Base-by-base conservation (phyloP, 1,140 invertebrate genomes). In the Daktulosphaira vitifoliae region DNA sequence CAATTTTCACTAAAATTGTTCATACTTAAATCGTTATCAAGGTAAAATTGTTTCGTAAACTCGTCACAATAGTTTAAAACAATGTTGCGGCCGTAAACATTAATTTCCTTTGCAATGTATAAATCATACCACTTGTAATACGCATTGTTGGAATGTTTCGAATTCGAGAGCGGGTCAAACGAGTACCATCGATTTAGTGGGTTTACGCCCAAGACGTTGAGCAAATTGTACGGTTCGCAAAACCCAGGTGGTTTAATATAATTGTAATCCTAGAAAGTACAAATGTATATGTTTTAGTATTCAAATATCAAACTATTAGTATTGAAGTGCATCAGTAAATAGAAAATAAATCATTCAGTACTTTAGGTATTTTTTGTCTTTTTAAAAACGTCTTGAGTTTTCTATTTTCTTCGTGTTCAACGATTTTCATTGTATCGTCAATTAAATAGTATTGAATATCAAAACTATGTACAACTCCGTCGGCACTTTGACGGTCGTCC, bases 371-470 rank as follows among this genome's bases (percentile, higher is more conserved):
- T 53, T 46, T 53, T 44, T 44, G 23, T 46, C 50, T 39, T 53
- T 66, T 51, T 1, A 66, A 50, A 53, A 66, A 66, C 18, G 37
- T 52, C 8, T 66, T 66, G n/a, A 39, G 7, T 11, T 38, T 50
- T 1, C 26, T 38, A 29, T 66, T 50, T 13, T 16, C 16, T 20
- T 66, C 39, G 13, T 18, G 38, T 54, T 68, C 67, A 15, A 68
- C 56, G 4, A 96, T 84, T 73, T 96, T 90, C 16, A 96, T 84
- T 0, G 90, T 94, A 71, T 92, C 87, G 73, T 96, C 90, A 0
- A 86, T 82, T 13, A 96, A 76, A 74, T 88, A 95, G 74, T 90
- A 96, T 73, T 83, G 80, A 5, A 92, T 76, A 70, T 88, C 83
- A 3, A 90, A 74, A 69, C 87, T 76, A 68, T 90, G 83, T n/a